These are phyloP conservation scores for Elaeidobius kamerunicus DNA, from an alignment of 2,888 invertebrate genomes.

Conservation along the genomic window DNA sequence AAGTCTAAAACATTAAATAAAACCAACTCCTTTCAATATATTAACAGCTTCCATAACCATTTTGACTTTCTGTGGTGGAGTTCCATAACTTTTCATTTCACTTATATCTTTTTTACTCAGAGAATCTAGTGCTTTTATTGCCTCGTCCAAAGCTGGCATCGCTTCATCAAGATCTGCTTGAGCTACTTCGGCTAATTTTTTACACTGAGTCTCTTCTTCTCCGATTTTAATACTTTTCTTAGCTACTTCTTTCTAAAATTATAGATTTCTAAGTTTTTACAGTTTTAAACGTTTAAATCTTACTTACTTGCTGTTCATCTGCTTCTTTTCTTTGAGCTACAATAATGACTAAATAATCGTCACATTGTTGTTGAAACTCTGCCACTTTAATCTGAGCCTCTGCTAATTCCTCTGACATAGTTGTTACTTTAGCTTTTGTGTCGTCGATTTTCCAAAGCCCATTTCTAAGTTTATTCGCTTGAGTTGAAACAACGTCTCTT, in stretches of 20 bases:
- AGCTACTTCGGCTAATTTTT: conserved; percentile 77
- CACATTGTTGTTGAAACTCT: conserved; percentile 78
- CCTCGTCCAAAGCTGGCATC: conserved; percentile 84
- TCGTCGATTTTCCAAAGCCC: conserved; percentile 87
- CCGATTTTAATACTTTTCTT: conserved; percentile 68
- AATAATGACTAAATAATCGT: conserved; percentile 80
- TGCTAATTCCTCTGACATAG: conserved; percentile 81
- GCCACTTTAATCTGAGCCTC: conserved; percentile 72
- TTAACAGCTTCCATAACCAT: conserved; percentile 89
- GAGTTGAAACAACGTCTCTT: conserved; percentile 64
- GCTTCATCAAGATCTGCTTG: conserved; percentile 80
- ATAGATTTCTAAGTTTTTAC: conserved; percentile 33
- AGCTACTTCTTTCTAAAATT: conserved; percentile 62
- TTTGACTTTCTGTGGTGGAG: conserved; percentile 83
- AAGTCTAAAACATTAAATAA: too few species aligned
- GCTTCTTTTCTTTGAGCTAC: conserved; percentile 77
- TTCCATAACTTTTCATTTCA: conserved; percentile 86
- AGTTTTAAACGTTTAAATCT: background rate
- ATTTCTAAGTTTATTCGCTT: conserved; percentile 76
- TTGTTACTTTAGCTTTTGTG: conserved; percentile 74
- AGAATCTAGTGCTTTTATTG: conserved; percentile 73
- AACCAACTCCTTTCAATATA: conserved; percentile 65
- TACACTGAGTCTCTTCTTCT: conserved; percentile 78
- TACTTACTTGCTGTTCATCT: conserved; percentile 64
- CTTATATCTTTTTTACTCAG: conserved; percentile 84